A percentile compares a stretch with the other conserved stretches of the same genome.
Evolutionary conservation across 1,140 invertebrate species (phyloP).

Genomic region (Pogonus chalceus): DNA sequence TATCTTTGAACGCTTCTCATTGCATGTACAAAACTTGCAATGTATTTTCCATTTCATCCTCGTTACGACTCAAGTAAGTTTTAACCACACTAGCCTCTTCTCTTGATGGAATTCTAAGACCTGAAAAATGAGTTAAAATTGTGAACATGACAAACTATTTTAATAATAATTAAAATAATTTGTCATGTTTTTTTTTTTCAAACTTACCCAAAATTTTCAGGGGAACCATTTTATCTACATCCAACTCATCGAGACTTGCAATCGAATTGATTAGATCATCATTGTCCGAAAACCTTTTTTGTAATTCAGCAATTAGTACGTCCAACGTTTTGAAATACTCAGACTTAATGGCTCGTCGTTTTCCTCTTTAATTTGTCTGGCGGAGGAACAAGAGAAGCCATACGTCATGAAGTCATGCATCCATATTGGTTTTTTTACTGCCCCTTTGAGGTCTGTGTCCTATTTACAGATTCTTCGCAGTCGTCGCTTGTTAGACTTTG

Average conservation of each 20-base stretch:
- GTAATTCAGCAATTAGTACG: conserved; percentile 17
- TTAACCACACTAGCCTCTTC: conserved; percentile 11
- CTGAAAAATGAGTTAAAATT: conserved; percentile 6
- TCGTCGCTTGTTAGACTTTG: conserved; percentile 19
- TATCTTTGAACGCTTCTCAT: conserved; percentile 20
- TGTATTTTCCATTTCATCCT: conserved; percentile 12
- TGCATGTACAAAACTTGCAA: conserved; percentile 18
- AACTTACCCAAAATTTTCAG: conserved; percentile 7
- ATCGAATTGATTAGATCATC: conserved; percentile 18
- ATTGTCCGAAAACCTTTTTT: conserved; percentile 18
- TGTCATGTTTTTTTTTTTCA: conserved; percentile 5
- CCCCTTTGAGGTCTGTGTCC: no score
- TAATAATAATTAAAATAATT: not conserved
- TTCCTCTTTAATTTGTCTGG: conserved; percentile 19
- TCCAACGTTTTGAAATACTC: conserved; percentile 21
- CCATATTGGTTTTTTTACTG: no score
- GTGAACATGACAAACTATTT: not conserved
- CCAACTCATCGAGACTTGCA: conserved; percentile 13
- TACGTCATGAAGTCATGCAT: no score
- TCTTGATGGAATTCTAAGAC: conserved; percentile 14
- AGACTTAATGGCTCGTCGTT: conserved; percentile 16
- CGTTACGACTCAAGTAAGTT: not conserved
- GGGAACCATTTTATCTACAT: conserved; percentile 7
- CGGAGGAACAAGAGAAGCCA: no score
- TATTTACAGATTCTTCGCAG: no score